Base-by-base conservation (phyloP, 2,797 vertebrate species). In the Melanogrammus aeglefinus region DNA sequence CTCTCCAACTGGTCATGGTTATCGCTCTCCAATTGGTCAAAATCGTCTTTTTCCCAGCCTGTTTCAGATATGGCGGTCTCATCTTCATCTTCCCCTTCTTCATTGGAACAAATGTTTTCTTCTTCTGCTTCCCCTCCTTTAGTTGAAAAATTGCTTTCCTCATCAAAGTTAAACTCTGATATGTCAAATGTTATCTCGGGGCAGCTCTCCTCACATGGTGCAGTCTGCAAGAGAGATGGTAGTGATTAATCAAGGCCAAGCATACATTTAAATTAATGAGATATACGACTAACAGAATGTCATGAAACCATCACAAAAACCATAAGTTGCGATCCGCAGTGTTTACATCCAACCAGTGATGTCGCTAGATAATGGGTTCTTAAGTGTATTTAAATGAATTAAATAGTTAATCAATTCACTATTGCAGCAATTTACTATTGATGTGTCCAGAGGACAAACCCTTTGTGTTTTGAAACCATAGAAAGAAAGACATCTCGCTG, bases 141-240 rank as follows among this genome's bases (percentile, higher is more conserved):
- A 71, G 31, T 33, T 31, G 69, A 29, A 33, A 38, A 14, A 27
- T 84, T n/a, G 0, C 72, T 79, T 51, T 89, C 84, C 72, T 88
- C 81, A 70, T 83, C 77, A 2, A 76, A 82, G 2, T 81, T 75
- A 57, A 75, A 63, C 74, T 79, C 78, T 14, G 80, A 82, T 38
- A 75, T 18, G 70, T 33, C 18, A 38, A n/a, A 74, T 0, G 47
- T 35, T 13, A 76, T 27, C 1, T 27, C 24, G n/a, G 18, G 31
- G 75, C 6, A n/a, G 39, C 18, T 0, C 1, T 72, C 66, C 7
- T 77, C 72, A 29, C 77, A 41, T n/a, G 38, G 44, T 0, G 1
- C 16, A 8, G 73, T 44, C 85, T 87, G 80, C 31, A 73, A 85
- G 76, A 31, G 41, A 79, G 0, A 79, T 10, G 63, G 63, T 5